phyloP scores from a whole-genome alignment of 2,113 vertebrate genomes.

The Melanotaenia duboulayi region DNA sequence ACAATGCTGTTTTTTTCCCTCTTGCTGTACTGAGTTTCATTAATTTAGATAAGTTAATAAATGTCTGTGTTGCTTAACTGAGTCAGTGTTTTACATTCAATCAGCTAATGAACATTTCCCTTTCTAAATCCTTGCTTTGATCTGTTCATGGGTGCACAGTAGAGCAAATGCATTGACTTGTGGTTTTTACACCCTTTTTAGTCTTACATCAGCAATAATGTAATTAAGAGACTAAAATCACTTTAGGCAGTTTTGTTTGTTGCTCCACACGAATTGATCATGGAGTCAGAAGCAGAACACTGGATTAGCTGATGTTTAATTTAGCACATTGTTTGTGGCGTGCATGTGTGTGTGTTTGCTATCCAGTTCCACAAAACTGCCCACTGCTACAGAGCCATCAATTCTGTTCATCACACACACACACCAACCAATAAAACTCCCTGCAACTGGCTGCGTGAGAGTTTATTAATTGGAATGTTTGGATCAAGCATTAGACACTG shows the following conservation, averaged over 20 bases:
- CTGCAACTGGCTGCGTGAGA: conserved; percentile 31
- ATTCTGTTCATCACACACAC: conserved; percentile 31
- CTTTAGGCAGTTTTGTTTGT: neutral
- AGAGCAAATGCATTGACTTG: neutral
- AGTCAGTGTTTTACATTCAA: neutral
- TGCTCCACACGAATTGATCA: neutral
- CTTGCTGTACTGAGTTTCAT: neutral
- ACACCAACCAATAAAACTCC: conserved; percentile 28
- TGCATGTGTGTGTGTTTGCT: conserved; percentile 6
- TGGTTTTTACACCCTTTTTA: neutral
- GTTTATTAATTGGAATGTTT: conserved; percentile 39
- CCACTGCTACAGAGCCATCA: conserved; percentile 30
- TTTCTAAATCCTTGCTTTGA: neutral
- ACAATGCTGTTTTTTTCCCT: neutral
- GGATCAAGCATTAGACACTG: conserved; percentile 24
- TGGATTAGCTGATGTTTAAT: conserved; percentile 32
- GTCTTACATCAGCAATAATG: neutral
- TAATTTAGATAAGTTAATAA: neutral
- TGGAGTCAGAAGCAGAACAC: conserved; percentile 12
- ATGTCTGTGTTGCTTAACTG: neutral
- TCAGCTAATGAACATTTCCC: neutral
- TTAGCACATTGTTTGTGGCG: conserved; percentile 17
- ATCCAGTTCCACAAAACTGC: conserved; percentile 33
- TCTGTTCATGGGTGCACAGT: neutral
- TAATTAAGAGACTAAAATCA: neutral